Evolutionary conservation across 2,113 vertebrate genomes (phyloP), one percentile per base, ranked within the genome.

Genomic region (Python bivittatus): DNA sequence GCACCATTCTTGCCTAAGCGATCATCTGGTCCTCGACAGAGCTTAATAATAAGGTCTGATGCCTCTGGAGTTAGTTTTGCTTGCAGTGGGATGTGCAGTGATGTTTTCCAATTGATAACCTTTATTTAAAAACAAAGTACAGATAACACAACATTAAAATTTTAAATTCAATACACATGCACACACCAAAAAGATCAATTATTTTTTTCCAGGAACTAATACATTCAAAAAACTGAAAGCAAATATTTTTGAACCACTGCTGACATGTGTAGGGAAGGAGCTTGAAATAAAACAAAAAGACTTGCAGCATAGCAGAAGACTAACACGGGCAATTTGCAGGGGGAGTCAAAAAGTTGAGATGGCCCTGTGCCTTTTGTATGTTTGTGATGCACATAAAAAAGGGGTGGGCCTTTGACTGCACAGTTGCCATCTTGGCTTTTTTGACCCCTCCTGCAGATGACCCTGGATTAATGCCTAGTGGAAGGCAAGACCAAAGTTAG

Each of bases 101-200:
- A 97, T 92, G 97, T 99, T 96, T 99, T 99, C 99, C 99, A 99
- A 97, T 99, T 99, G 96, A 99, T 99, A 96, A 99, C 99, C 99
- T 99, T 96, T 86, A 92, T 88, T 96, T 94, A 54, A 86, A 94
- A 10, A 57, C n/a, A 91, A 58, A 87, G 22, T 6, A 61, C 23
- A 85, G n/a, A 68, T 23, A 72, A 2, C 93, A 5, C 27, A 57
- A 17, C 94, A 83, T 89, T 88, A 92, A 33, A 86, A 83, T 53
- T 53, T 13, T 57, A 4, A 48, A 90, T 88, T 29, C 38, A 29
- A 53, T 15, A 54, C 11, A 54, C 17, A 79, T 2, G 0, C 4
- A 6, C 8, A 42, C 29, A 86, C 17, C 38, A 72, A 33, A 79
- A 93, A 89, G 79, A 6, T 29, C 52, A 52, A 92, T 33, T 3